Conservation (phyloP, 1,140 invertebrate species). For the Antheraea pernyi region DNA sequence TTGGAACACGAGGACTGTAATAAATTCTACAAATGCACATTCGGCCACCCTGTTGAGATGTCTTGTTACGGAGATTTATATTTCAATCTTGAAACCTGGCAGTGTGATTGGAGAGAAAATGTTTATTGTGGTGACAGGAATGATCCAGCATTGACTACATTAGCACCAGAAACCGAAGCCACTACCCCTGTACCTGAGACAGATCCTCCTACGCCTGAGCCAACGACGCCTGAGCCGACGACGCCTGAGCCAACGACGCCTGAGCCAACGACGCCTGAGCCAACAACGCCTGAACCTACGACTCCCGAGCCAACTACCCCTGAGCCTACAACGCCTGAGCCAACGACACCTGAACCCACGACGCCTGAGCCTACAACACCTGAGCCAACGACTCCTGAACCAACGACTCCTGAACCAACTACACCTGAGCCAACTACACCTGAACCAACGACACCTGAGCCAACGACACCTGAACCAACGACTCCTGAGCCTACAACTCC, state of each 20-base stretch:
- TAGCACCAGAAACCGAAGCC: not conserved
- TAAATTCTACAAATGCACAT: slow-evolving; percentile 81
- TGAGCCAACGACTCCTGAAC: slow-evolving; percentile 11
- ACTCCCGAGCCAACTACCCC: slow-evolving; percentile 2
- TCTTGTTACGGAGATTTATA: slow-evolving; percentile 76
- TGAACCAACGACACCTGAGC: slow-evolving; percentile 15
- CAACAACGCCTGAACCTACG: slow-evolving; percentile 19
- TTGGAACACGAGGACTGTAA: slow-evolving; percentile 78
- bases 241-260: slow-evolving; percentile 10
- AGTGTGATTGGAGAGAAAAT: slow-evolving; percentile 80
- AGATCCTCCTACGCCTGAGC: slow-evolving; percentile 8
- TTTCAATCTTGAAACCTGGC: slow-evolving; percentile 75
- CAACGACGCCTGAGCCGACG: slow-evolving; percentile 4
- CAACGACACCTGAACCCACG: slow-evolving; percentile 18
- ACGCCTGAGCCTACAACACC: slow-evolving; percentile 10
- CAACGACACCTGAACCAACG: slow-evolving; percentile 15
- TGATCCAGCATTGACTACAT: slow-evolving; percentile 31
- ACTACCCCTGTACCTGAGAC: slow-evolving; percentile 17
- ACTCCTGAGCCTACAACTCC: slow-evolving; percentile 13
- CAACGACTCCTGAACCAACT: slow-evolving; percentile 8
- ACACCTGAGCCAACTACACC: slow-evolving; percentile 19
- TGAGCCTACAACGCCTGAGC: slow-evolving; percentile 12
- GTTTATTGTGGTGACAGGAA: slow-evolving; percentile 70
- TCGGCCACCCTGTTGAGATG: slow-evolving; percentile 66
- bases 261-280: slow-evolving; percentile 16